Evolutionary conservation across 2,113 vertebrate genomes (phyloP), one percentile per base, ranked within the genome.

Genomic region (Pleuronectes platessa): DNA sequence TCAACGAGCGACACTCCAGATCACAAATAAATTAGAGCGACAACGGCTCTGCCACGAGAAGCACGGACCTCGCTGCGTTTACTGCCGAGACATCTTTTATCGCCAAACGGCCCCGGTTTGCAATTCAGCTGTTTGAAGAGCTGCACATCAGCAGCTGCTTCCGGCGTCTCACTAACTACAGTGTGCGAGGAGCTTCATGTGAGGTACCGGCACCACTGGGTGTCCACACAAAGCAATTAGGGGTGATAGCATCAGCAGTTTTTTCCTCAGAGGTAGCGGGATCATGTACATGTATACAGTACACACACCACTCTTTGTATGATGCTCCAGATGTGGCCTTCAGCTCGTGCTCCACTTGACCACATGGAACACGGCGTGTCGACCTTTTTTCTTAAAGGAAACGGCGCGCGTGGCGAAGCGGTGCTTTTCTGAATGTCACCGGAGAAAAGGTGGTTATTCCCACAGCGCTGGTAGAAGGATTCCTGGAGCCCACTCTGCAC

Each of bases 291-390:
- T 75, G 40, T 13, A 13, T 11, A 70, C 47, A 78, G 79, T 4
- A 18, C 59, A 63, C 59, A 63, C 66, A 35, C 64, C 27, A 61
- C 35, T 83, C 85, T 85, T 6, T 83, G 83, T 31, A 86, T 84
- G 79, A 89, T 79, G 85, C 80, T 17, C 82, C 83, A 78, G 60
- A 86, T 83, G 79, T 79, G 85, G 54, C 81, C 45, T 78, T 84
- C 73, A 49, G 75, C 86, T 51, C 11, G 56, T 64, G 71, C 53
- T 68, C 75, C 68, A 71, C 80, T 79, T 37, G 61, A 68, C 77
- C 37, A 49, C 67, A 78, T 84, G 68, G 78, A 82, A 78, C 74
- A 42, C n/a, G 47, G 54, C 62, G 18, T 12, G 24, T 73, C 51
- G 53, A 70, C 79, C 66, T 10, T 71, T 71, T 60, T 58, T 24